Conservation (phyloP, 2,113 vertebrate species). For the Stomatorhinus ivindoensis region DNA sequence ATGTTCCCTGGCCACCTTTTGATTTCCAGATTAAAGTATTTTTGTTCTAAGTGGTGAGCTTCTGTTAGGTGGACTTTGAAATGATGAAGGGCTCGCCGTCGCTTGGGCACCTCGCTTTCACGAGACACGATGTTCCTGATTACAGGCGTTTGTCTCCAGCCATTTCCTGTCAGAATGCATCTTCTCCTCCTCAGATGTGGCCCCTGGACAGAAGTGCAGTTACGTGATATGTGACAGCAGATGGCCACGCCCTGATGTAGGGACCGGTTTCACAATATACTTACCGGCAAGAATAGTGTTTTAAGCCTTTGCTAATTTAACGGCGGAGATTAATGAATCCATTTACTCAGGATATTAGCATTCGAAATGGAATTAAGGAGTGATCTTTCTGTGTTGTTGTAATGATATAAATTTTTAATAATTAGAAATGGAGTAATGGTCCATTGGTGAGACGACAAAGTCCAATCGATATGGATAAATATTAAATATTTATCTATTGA, state of each 20-base stretch:
- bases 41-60: slow-evolving; percentile 65
- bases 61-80: slow-evolving; percentile 60
- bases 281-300: background rate
- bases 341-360: slow-evolving; percentile 7
- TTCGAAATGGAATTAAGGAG: slow-evolving; percentile 1
- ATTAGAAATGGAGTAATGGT: slow-evolving; percentile 39
- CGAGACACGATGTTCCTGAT: background rate
- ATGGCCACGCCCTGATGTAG: background rate
- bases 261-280: background rate
- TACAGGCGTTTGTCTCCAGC: background rate
- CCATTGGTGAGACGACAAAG: slow-evolving; percentile 34
- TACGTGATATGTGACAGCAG: background rate
- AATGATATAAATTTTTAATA: slow-evolving; percentile 27
- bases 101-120: background rate
- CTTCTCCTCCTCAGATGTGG: background rate
- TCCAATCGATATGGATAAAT: slow-evolving; percentile 37
- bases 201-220: background rate
- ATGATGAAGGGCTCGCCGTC: slow-evolving; percentile 58
- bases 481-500: slow-evolving; percentile 40
- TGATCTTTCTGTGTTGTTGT: background rate
- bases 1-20: slow-evolving; percentile 49
- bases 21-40: slow-evolving; percentile 55
- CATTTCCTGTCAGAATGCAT: background rate
- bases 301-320: slow-evolving; percentile 1
- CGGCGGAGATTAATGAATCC: background rate